Conservation (phyloP, 2,113 vertebrate genomes). For the Australoheros scitulus region DNA sequence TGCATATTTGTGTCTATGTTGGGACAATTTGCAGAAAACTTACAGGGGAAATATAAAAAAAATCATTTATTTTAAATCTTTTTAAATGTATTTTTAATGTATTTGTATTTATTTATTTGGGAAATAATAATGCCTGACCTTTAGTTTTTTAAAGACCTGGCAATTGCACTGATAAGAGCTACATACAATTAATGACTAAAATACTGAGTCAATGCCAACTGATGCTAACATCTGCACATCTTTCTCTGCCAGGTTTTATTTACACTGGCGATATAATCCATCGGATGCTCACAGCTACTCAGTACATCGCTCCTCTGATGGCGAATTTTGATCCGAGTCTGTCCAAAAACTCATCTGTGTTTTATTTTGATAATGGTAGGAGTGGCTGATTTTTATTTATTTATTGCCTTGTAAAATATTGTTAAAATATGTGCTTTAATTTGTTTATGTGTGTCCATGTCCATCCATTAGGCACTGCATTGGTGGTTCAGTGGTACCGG, state of each 20-base stretch:
- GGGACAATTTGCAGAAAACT: neutral
- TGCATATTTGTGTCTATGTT: neutral
- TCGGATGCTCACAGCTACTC: conserved; percentile 93
- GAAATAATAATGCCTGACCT: neutral
- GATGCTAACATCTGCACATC: neutral
- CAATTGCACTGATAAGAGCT: accelerated
- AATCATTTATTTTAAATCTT: neutral
- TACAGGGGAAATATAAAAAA: neutral
- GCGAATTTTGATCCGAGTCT: conserved; percentile 94
- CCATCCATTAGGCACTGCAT: conserved; percentile 82
- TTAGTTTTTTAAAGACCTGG: neutral
- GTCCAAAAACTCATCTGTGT: conserved; percentile 90
- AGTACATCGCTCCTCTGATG: conserved; percentile 97
- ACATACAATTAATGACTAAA: neutral
- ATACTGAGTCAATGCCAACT: neutral
- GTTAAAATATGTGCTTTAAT: neutral
- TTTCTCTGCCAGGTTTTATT: conserved; percentile 86
- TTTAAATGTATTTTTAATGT: neutral
- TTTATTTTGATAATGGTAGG: conserved; percentile 95
- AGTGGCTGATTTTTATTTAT: neutral
- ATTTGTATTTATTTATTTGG: neutral
- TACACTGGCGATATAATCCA: conserved; percentile 95
- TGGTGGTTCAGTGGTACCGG: conserved; percentile 93
- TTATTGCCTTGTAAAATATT: no score
- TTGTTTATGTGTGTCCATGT: neutral